These are phyloP conservation scores for Ochropleura plecta DNA, from an alignment of 2,888 invertebrate genomes.

Conservation along the genomic window DNA sequence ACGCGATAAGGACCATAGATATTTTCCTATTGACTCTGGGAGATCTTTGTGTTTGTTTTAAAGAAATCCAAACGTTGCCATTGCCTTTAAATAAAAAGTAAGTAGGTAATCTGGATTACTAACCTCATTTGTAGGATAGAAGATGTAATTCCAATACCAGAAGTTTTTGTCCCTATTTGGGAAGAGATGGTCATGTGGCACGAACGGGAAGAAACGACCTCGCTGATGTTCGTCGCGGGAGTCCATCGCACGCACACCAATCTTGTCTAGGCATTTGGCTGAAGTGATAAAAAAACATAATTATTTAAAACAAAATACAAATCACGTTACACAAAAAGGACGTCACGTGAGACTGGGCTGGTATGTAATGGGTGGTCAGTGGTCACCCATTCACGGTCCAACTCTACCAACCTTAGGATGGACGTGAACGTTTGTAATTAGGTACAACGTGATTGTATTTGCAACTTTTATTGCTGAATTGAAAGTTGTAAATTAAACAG, in stretches of 20 bases:
- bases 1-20: neutral
- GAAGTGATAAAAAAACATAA: conserved; percentile 34
- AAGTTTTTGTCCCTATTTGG: conserved; percentile 95
- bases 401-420: too few relatives aligned
- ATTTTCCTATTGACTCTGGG: neutral
- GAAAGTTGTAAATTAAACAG: too few relatives aligned
- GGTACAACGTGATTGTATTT: too few relatives aligned
- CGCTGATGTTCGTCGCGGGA: conserved; percentile 95
- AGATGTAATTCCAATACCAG: conserved; percentile 99
- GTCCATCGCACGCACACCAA: conserved; percentile 97
- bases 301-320: too few relatives aligned
- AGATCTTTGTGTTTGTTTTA: too few relatives aligned
- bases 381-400: too few relatives aligned
- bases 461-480: too few relatives aligned
- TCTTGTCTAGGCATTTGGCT: conserved; percentile 95
- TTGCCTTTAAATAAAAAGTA: neutral
- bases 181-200: conserved; percentile 97
- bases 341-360: too few relatives aligned
- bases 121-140: conserved; percentile 97
- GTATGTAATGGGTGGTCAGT: too few relatives aligned
- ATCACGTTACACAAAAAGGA: too few relatives aligned
- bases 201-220: conserved; percentile 98
- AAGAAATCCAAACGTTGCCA: too few relatives aligned
- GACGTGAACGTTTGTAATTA: too few relatives aligned
- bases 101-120: neutral